Evolutionary conservation across 2,113 vertebrate species (phyloP).

Genomic region (Mobula birostris): DNA sequence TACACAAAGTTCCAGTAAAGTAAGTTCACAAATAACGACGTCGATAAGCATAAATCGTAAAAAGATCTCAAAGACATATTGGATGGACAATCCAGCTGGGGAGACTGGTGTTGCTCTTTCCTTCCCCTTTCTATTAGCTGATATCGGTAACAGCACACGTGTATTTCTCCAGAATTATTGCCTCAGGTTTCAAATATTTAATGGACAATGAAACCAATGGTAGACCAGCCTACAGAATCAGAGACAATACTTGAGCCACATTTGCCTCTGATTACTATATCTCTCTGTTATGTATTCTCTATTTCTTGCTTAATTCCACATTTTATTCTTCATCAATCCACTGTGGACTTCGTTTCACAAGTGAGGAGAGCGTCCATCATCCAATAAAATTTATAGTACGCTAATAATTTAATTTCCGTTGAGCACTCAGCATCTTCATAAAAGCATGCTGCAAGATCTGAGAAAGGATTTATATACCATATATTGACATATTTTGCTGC

Average conservation of each 20-base stretch:
- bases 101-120: not conserved
- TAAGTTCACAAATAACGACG: not conserved
- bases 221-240: not conserved
- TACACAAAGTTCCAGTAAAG: not conserved
- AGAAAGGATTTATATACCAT: not conserved
- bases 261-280: not conserved
- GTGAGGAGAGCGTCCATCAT: not conserved
- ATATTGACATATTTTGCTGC: not conserved
- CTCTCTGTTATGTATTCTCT: not conserved
- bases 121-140: not conserved
- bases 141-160: not conserved
- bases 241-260: not conserved
- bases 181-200: not conserved
- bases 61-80: not conserved
- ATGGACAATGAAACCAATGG: not conserved
- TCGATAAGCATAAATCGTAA: not conserved
- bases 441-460: not conserved
- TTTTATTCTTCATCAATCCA: not conserved
- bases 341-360: not conserved
- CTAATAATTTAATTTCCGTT: not conserved
- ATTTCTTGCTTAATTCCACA: not conserved
- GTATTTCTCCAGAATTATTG: not conserved
- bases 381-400: not conserved
- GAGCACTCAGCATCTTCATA: not conserved
- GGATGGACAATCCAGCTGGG: not conserved